Percentiles rank a stretch among this genome's conserved stretches.
Conservation (phyloP, 2,113 vertebrate genomes). For the Melanerpes aurifrons region DNA sequence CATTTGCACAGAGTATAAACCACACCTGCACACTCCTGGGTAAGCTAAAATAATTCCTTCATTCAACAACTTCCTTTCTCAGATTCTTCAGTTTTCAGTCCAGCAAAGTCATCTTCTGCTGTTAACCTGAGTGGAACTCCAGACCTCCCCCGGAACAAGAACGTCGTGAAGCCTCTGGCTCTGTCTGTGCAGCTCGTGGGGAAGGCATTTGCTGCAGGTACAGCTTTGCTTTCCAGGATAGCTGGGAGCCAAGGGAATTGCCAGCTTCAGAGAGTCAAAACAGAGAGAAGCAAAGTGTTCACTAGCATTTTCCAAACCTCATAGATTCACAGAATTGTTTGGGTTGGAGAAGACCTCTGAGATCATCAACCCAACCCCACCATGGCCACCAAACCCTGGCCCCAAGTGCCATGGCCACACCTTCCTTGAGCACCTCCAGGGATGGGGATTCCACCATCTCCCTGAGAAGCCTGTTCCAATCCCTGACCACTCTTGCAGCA, state of each 20-base stretch:
- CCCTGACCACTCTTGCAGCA: no score
- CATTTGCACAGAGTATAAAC: background rate
- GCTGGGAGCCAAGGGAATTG: background rate
- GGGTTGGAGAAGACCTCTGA: no score
- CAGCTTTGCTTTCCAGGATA: conserved; percentile 26
- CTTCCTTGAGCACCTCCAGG: no score
- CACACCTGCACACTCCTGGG: background rate
- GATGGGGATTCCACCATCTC: no score
- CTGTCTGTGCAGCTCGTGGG: conserved; percentile 83
- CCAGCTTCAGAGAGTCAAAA: background rate
- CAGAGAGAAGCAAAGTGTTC: background rate
- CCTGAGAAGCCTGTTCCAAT: no score
- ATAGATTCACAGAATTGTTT: no score
- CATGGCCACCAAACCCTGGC: no score
- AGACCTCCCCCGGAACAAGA: conserved; percentile 84
- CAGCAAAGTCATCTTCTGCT: conserved; percentile 79
- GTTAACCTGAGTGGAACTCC: conserved; percentile 86
- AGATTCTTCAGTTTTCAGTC: conserved; percentile 87
- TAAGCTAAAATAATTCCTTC: background rate
- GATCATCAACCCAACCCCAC: no score
- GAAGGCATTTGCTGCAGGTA: conserved; percentile 91
- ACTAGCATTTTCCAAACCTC: background rate
- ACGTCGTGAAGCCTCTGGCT: conserved; percentile 87
- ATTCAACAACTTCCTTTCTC: conserved; percentile 49
- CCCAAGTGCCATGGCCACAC: no score